Conservation (phyloP, 2,888 invertebrate species). For the Oscheius sp. region DNA sequence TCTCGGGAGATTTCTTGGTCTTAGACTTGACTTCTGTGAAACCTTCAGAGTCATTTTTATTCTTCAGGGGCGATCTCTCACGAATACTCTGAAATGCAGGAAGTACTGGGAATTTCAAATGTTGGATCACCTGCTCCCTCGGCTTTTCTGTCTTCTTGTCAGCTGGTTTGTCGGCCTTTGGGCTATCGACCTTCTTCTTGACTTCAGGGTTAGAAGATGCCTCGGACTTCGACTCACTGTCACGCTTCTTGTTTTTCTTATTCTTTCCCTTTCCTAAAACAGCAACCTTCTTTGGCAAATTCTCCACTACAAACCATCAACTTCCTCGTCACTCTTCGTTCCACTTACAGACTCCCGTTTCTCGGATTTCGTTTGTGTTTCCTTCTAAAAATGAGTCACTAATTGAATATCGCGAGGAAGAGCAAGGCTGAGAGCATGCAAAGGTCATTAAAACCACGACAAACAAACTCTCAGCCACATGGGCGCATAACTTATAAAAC, state of each 20-base stretch:
- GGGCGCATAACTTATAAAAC: not conserved
- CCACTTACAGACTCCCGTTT: not conserved
- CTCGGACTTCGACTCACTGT: not conserved
- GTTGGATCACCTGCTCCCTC: not conserved
- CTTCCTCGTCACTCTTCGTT: constrained; percentile 3
- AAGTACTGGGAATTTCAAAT: too few species aligned
- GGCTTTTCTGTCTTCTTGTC: not conserved
- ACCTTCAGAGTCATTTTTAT: constrained; percentile 1
- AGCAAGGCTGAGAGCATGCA: not conserved
- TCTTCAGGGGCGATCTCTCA: not conserved
- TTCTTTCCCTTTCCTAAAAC: constrained; percentile 4
- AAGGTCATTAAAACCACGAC: not conserved
- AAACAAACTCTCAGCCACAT: too few species aligned
- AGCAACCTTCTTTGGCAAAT: not conserved
- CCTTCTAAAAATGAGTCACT: constrained; percentile 9
- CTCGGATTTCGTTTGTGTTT: constrained; percentile 16
- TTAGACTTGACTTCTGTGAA: constrained; percentile 5
- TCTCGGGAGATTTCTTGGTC: not conserved
- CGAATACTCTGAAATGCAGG: not conserved
- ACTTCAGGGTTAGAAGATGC: not conserved
- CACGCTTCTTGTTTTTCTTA: constrained; percentile 13
- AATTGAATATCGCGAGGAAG: constrained; percentile 2
- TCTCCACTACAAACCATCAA: not conserved
- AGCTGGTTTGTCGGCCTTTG: not conserved
- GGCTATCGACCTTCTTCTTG: constrained; percentile 5